Evolutionary conservation across 2,113 vertebrate species (phyloP), one percentile per base, ranked within the genome.

Genomic region (Felis chaus): DNA sequence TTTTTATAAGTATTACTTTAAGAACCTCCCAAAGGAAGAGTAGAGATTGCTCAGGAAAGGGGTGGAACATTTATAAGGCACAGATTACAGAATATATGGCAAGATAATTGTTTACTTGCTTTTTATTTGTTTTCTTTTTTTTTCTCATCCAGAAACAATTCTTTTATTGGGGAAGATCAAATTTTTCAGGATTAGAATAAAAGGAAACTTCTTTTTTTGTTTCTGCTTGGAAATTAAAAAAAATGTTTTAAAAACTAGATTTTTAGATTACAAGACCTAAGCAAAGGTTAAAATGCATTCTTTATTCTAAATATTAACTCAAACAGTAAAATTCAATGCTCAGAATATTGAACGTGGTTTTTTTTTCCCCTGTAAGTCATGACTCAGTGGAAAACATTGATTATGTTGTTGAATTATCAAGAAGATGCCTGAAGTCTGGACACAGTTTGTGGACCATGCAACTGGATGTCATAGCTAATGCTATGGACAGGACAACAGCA

Each of bases 201-300:
- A 91, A 45, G 18, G 25, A 89, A 21, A 25, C 29, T 15, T 65
- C 80, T n/a, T n/a, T 7, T 48, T 57, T 36, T 45, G 53, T 29
- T 63, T 53, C 19, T 91, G 31, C 15, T 73, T 96, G 25, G 29
- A 90, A 33, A 53, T 68, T 84, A 11, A 82, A 95, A 95, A 27
- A 41, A 74, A 41, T 7, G 23, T 71, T 50, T 68, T 78, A n/a
- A 45, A 73, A 71, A 57, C 18, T 5, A 36, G 0, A 11, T 82
- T 84, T 71, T 61, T 25, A 57, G 36, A 89, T 27, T 29, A 11
- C 0, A 80, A 84, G 48, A 78, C 13, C 4, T 16, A 55, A 11
- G 18, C 55, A n/a, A 63, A 55, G 55, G 19, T 39, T 82, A 82
- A 82, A 91, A 27, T 41, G 1, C 4, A 0, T 63, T 78, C 3